Conservation (phyloP, 2,888 invertebrate genomes). For the Alsophila aescularia region DNA sequence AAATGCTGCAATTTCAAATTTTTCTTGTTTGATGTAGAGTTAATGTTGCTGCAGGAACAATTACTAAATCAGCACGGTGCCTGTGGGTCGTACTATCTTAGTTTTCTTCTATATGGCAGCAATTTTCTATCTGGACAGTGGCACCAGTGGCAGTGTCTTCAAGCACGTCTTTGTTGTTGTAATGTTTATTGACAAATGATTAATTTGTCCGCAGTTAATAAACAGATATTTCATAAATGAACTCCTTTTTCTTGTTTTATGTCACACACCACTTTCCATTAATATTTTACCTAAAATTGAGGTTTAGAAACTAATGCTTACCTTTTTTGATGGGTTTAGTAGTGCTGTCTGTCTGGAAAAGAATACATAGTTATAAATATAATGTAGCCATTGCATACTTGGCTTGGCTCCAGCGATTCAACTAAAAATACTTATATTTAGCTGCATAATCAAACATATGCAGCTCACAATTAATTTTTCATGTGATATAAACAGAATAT, state of each 20-base stretch:
- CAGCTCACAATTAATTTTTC: constrained; percentile 17
- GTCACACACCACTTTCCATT: constrained; percentile 10
- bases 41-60: constrained; percentile 29
- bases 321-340: constrained; percentile 80
- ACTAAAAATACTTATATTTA: constrained; percentile 42
- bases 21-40: constrained; percentile 30
- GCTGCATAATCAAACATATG: constrained; percentile 29
- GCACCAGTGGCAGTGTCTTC: constrained; percentile 24
- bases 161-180: constrained; percentile 17
- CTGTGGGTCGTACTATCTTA: constrained; percentile 30
- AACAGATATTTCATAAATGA: not conserved
- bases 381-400: constrained; percentile 36
- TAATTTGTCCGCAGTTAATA: constrained; percentile 3
- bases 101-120: constrained; percentile 27
- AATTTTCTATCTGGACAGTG: constrained; percentile 4
- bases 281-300: constrained; percentile 15
- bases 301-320: constrained; percentile 60
- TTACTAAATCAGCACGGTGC: constrained; percentile 6
- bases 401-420: constrained; percentile 50
- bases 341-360: constrained; percentile 84
- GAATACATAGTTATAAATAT: constrained; percentile 37
- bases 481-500: constrained; percentile 6
- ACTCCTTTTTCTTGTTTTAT: not conserved
- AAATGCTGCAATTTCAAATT: constrained; percentile 32
- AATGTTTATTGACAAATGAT: constrained; percentile 8